Percentiles rank a stretch among this genome's conserved stretches.
These are phyloP conservation scores for Erebia aethiops DNA, from an alignment of 2,888 invertebrate species.

Conservation along the genomic window DNA sequence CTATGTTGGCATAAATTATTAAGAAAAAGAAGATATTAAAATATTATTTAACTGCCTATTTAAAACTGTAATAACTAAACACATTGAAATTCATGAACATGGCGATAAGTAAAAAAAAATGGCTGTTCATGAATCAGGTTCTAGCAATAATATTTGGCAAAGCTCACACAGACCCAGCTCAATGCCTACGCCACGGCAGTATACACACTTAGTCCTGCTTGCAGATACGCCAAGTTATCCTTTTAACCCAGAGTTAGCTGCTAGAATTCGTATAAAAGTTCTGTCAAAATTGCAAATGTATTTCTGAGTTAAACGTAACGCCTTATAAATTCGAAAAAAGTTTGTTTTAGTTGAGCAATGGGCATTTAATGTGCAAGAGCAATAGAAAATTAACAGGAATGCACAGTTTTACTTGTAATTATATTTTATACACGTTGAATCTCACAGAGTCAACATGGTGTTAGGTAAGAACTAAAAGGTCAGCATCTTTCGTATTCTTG, in stretches of 20 bases:
- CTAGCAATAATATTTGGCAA: slow-evolving; percentile 54
- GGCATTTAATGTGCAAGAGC: slow-evolving; percentile 58
- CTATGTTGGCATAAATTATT: no score
- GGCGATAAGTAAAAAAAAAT: slow-evolving; percentile 39
- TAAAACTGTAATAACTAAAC: background rate
- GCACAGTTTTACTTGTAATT: background rate
- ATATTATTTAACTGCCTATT: no score
- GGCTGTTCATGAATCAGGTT: background rate
- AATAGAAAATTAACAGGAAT: background rate
- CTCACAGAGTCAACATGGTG: slow-evolving; percentile 35
- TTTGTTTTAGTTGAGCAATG: slow-evolving; percentile 80
- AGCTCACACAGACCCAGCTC: slow-evolving; percentile 72
- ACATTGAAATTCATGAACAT: slow-evolving; percentile 26
- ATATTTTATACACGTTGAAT: background rate
- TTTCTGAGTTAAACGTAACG: no score
- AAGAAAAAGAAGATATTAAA: no score
- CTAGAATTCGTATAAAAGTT: no score
- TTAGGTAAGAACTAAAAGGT: slow-evolving; percentile 39
- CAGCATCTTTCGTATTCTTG: background rate
- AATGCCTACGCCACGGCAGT: slow-evolving; percentile 50
- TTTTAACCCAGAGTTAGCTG: no score
- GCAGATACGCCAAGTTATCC: no score
- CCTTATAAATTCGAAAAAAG: slow-evolving; percentile 74
- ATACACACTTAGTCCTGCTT: slow-evolving; percentile 60
- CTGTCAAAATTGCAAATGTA: no score